Conservation (phyloP, 2,797 vertebrate genomes). For the Triplophysa bombifrons region DNA sequence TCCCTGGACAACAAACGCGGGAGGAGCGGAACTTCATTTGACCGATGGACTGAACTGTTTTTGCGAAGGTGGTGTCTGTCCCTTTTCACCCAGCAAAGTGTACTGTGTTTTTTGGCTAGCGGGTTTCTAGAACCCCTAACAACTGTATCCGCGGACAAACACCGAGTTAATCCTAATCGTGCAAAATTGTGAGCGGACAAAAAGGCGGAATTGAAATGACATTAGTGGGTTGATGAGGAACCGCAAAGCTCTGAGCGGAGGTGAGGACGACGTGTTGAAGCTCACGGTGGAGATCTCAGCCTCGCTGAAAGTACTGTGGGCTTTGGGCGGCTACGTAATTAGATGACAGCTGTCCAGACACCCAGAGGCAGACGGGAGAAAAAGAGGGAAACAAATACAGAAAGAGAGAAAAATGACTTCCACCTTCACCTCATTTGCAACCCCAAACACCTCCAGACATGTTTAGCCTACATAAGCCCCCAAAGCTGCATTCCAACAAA, state of each 20-base stretch:
- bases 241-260: slow-evolving; percentile 13
- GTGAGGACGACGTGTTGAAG: slow-evolving; percentile 28
- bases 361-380: slow-evolving; percentile 45
- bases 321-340: slow-evolving; percentile 61
- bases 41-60: slow-evolving; percentile 1
- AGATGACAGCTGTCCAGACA: slow-evolving; percentile 63
- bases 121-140: slow-evolving; percentile 19
- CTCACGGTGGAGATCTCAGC: slow-evolving; percentile 41
- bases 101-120: background rate
- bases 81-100: slow-evolving; percentile 9
- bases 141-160: slow-evolving; percentile 35
- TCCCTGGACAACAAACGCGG: slow-evolving; percentile 15
- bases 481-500: background rate
- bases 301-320: slow-evolving; percentile 51
- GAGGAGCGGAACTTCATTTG: slow-evolving; percentile 20
- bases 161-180: slow-evolving; percentile 27
- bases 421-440: slow-evolving; percentile 31
- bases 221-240: slow-evolving; percentile 39
- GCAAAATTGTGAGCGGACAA: slow-evolving; percentile 31
- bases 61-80: slow-evolving; percentile 34
- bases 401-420: slow-evolving; percentile 14
- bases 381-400: slow-evolving; percentile 20
- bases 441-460: slow-evolving; percentile 1
- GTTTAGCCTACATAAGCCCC: background rate
- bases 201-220: slow-evolving; percentile 12